These are phyloP conservation scores for Gephyroberyx darwinii DNA, from an alignment of 2,797 vertebrate genomes.

Conservation along the genomic window DNA sequence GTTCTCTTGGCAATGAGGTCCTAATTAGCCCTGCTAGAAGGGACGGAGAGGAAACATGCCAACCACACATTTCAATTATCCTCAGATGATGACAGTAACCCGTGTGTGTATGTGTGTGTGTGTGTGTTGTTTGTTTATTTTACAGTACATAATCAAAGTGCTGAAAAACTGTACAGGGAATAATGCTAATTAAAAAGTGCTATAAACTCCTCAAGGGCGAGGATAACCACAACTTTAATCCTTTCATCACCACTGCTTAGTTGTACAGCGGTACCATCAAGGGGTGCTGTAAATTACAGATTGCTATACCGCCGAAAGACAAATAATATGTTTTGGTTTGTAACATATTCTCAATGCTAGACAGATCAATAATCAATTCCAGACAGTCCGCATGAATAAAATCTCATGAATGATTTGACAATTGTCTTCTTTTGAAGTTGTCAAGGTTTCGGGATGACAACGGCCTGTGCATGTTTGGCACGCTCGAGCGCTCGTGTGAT, in stretches of 20 bases:
- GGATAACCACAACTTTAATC: conserved; percentile 54
- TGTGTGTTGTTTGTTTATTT: conserved; percentile 63
- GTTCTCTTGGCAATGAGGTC: conserved; percentile 72
- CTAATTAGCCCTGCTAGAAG: conserved; percentile 77
- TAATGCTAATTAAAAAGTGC: conserved; percentile 72
- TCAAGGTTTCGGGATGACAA: conserved; percentile 27
- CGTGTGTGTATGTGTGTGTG: conserved; percentile 39
- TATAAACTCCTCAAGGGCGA: conserved; percentile 55
- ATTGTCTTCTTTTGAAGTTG: conserved; percentile 22
- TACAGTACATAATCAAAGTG: conserved; percentile 64
- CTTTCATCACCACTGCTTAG: conserved; percentile 50
- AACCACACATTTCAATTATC: conserved; percentile 78
- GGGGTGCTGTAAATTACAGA: background rate
- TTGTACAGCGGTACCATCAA: conserved; percentile 13
- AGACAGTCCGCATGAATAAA: background rate
- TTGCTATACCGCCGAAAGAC: conserved; percentile 8
- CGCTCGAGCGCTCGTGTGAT: conserved; percentile 21
- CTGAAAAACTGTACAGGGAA: conserved; percentile 64
- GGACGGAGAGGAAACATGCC: conserved; percentile 72
- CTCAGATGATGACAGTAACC: conserved; percentile 75
- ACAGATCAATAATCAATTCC: conserved; percentile 2
- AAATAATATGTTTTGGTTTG: conserved; percentile 10
- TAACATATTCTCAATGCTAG: background rate
- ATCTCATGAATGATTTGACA: background rate
- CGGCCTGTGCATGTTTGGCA: background rate